A percentile compares a stretch with the other conserved stretches of the same genome.
These are phyloP conservation scores for Agrotis puta DNA, from an alignment of 2,888 invertebrate species.

Conservation along the genomic window DNA sequence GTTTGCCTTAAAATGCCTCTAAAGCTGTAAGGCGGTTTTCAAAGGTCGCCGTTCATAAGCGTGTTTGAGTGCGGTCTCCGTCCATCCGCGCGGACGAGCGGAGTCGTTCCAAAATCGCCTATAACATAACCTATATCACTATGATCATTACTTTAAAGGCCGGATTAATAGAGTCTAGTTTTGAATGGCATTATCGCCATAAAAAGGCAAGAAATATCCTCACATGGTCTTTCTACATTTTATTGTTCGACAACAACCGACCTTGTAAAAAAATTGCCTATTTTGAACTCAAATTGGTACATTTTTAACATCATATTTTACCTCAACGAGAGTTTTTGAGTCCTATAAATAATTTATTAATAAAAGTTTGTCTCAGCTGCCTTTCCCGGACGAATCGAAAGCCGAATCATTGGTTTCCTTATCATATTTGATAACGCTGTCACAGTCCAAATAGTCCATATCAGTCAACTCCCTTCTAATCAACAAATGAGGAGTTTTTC, in stretches of 20 bases:
- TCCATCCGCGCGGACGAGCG: too few relatives aligned
- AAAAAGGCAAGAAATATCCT: slow-evolving; percentile 29
- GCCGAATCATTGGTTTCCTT: slow-evolving; percentile 70
- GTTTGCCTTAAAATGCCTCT: slow-evolving; percentile 1
- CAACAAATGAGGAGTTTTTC: slow-evolving; percentile 84
- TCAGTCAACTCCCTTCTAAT: slow-evolving; percentile 81
- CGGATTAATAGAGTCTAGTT: slow-evolving; percentile 2
- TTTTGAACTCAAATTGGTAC: slow-evolving; percentile 22
- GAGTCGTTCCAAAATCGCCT: too few relatives aligned
- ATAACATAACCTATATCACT: slow-evolving; percentile 1
- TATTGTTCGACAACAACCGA: neutral
- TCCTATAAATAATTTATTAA: slow-evolving; percentile 9
- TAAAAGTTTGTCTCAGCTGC: slow-evolving; percentile 64
- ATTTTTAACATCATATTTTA: slow-evolving; percentile 24
- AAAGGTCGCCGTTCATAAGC: too few relatives aligned
- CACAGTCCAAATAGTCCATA: slow-evolving; percentile 83
- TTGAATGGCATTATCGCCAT: slow-evolving; percentile 4
- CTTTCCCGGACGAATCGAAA: slow-evolving; percentile 64
- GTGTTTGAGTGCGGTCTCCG: too few relatives aligned
- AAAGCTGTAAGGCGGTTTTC: neutral
- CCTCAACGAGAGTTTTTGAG: slow-evolving; percentile 5
- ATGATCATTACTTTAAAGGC: neutral
- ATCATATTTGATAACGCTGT: slow-evolving; percentile 75
- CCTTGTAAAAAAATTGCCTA: neutral
- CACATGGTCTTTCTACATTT: neutral